A percentile compares a stretch with the other conserved stretches of the same genome.
Evolutionary conservation across 2,113 vertebrate genomes (phyloP).

Genomic region (Gadus macrocephalus): DNA sequence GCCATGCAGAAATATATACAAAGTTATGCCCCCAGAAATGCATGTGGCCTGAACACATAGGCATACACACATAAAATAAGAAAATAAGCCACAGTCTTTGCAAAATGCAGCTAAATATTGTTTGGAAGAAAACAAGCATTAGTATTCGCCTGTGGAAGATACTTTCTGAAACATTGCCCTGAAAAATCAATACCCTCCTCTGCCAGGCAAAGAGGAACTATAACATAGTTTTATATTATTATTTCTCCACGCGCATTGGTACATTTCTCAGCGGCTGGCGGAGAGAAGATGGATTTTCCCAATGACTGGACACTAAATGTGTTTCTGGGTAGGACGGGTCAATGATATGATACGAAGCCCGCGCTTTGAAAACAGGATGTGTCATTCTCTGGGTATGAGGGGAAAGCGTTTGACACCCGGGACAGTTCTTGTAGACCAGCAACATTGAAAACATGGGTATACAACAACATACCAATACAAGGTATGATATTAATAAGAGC

Average conservation of each 20-base stretch:
- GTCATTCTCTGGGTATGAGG: slow-evolving; percentile 19
- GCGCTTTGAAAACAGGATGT: slow-evolving; percentile 36
- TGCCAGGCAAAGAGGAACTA: slow-evolving; percentile 64
- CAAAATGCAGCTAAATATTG: slow-evolving; percentile 45
- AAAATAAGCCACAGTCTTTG: slow-evolving; percentile 17
- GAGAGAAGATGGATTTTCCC: slow-evolving; percentile 62
- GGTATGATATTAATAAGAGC: too few relatives aligned
- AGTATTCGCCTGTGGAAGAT: slow-evolving; percentile 51
- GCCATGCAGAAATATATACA: too few relatives aligned
- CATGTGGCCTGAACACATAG: slow-evolving; percentile 2
- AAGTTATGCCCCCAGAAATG: too few relatives aligned
- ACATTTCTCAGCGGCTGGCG: slow-evolving; percentile 58
- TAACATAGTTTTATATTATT: slow-evolving; percentile 74
- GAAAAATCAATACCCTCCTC: slow-evolving; percentile 72
- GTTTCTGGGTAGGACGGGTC: slow-evolving; percentile 59
- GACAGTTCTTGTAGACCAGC: slow-evolving; percentile 5
- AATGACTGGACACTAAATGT: slow-evolving; percentile 61
- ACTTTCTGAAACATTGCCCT: slow-evolving; percentile 62
- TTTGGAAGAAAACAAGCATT: slow-evolving; percentile 51
- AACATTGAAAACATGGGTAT: neutral
- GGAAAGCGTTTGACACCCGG: slow-evolving; percentile 25
- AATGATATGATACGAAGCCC: slow-evolving; percentile 53
- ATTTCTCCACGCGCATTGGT: slow-evolving; percentile 62
- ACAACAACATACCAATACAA: too few relatives aligned
- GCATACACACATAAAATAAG: slow-evolving; percentile 11